phyloP scores from a whole-genome alignment of 2,113 vertebrate genomes.

The Oreotrochilus melanogaster region DNA sequence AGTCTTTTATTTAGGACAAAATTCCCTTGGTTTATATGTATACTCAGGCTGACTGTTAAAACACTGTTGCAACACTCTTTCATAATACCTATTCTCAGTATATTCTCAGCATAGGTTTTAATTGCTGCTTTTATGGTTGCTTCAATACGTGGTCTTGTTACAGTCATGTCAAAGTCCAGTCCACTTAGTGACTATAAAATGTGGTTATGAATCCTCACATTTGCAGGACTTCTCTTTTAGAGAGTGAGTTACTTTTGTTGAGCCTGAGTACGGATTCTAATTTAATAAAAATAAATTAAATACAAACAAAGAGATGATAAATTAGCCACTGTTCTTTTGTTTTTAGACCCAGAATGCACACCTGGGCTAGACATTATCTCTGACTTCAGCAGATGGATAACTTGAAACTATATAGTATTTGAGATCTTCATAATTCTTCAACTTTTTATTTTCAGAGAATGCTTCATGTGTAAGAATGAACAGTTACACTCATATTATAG shows the following conservation, averaged over 20 bases:
- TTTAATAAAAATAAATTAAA: not conserved
- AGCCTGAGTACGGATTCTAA: fast-evolving
- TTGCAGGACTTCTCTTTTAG: not conserved
- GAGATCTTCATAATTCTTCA: not conserved
- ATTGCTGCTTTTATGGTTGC: not conserved
- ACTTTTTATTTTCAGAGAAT: not conserved
- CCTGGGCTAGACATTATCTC: not conserved
- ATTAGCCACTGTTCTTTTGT: not conserved
- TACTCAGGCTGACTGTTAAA: not conserved
- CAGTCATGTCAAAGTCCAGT: not conserved
- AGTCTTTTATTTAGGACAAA: not conserved
- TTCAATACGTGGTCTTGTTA: not conserved
- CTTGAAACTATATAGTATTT: not conserved
- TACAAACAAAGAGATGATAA: not conserved
- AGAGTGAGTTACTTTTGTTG: not conserved
- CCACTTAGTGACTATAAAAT: not conserved
- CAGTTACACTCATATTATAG: not conserved
- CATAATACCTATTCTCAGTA: fast-evolving
- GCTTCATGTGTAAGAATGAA: not conserved
- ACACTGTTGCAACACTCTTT: not conserved
- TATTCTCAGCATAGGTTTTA: not conserved
- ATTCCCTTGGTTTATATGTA: not conserved
- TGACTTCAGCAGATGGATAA: not conserved
- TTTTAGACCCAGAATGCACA: not conserved
- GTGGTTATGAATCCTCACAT: not conserved